Evolutionary conservation across 2,113 vertebrate species (phyloP).

Genomic region (Actinemys pallida): DNA sequence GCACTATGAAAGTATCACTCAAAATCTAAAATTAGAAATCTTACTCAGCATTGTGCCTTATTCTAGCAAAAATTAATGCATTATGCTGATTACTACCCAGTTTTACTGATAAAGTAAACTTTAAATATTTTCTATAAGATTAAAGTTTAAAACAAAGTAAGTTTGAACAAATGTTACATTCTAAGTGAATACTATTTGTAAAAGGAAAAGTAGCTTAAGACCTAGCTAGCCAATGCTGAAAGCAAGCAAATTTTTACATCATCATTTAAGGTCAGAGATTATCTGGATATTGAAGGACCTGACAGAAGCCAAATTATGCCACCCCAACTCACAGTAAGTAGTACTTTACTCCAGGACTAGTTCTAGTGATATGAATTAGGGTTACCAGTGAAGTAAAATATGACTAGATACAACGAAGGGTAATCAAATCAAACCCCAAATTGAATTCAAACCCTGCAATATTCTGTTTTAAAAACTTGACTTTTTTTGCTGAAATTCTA

Average conservation of each 20-base stretch:
- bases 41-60: not conserved
- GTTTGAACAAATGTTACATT: not conserved
- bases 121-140: not conserved
- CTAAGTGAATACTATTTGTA: not conserved
- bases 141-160: not conserved
- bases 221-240: not conserved
- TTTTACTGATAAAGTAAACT: not conserved
- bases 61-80: conserved; percentile 7
- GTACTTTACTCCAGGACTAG: not conserved
- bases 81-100: not conserved
- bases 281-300: not conserved
- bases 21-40: not conserved
- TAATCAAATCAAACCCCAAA: not conserved
- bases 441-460: not conserved
- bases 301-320: not conserved
- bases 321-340: not conserved
- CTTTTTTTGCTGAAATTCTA: not conserved
- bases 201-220: not conserved
- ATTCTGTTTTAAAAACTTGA: not conserved
- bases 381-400: not conserved
- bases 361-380: not conserved
- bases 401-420: not conserved
- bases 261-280: not conserved
- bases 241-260: conserved; percentile 12
- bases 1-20: not conserved